Evolutionary conservation across 2,797 vertebrate genomes (phyloP), one percentile per base, ranked within the genome.

Genomic region (Bradypodion ventrale): DNA sequence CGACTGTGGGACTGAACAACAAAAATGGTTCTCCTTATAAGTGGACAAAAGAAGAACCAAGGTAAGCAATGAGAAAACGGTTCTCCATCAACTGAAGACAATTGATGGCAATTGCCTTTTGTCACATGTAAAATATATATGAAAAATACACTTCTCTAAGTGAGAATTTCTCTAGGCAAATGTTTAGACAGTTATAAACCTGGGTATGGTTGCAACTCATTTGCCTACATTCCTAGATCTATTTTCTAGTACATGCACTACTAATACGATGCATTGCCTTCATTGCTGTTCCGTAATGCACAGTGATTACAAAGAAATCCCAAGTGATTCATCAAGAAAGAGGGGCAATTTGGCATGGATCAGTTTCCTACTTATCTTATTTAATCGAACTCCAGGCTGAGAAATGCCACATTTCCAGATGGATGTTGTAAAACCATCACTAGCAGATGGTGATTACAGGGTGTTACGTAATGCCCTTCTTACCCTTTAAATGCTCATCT

Each of bases 381-480:
- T 80, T 42, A 19, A 60, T 80, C 72, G 68, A 29, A 75, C 10
- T 35, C 52, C 32, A 68, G n/a, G 66, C 72, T 80, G 62, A 60
- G 37, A 29, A 69, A 69, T 80, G 21, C 29, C 68, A n/a, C 25
- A 75, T 46, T 85, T 60, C 62, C n/a, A 75, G 84, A 80, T 75
- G 72, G 72, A 46, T 80, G 68, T 62, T 75, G 42, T 75, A 60
- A 75, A 80, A 85, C 78, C 84, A 69, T n/a, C 32, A 29, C 32
- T 75, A 59, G 62, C 78, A 85, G 78, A 79, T 85, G 83, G 70
- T 65, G 37, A 5, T 2, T 60, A 62, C 59, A 68, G 49, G 40
- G 72, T 44, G 49, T 80, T 85, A 75, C 49, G 60, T 75, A 80
- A 80, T 80, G 46, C 37, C 46, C 49, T 75, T 49, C 68, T 65